Percentiles rank a stretch among this genome's conserved stretches.
Conservation (phyloP, 2,113 vertebrate species). For the Malurus cyaneus region DNA sequence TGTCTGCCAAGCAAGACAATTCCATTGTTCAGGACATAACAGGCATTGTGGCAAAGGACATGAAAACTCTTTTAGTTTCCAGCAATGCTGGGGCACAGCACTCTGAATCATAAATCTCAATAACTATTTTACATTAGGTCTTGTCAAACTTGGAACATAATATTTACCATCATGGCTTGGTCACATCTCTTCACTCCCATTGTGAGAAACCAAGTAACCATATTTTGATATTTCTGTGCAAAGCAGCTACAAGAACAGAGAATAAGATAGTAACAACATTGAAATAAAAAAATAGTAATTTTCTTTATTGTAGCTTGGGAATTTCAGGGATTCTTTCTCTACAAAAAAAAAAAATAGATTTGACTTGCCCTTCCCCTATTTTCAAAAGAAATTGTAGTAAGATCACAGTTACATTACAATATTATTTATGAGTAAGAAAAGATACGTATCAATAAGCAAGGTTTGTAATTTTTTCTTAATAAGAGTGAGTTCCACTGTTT, state of each 20-base stretch:
- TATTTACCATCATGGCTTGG: neutral
- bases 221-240: neutral
- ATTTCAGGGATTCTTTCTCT: neutral
- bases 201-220: neutral
- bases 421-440: neutral
- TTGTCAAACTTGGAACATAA: neutral
- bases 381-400: neutral
- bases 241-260: neutral
- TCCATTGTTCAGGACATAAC: neutral
- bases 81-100: neutral
- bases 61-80: neutral
- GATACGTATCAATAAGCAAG: neutral
- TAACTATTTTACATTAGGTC: neutral
- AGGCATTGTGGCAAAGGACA: neutral
- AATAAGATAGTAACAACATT: neutral
- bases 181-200: neutral
- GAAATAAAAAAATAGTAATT: neutral
- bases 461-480: neutral
- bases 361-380: neutral
- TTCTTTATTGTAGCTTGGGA: neutral
- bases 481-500: neutral
- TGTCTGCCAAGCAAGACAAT: slow-evolving; percentile 28
- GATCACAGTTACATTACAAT: neutral
- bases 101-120: neutral
- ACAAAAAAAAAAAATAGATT: neutral